Evolutionary conservation across 1,140 invertebrate genomes (phyloP).

Genomic region (Drosophila ambigua): DNA sequence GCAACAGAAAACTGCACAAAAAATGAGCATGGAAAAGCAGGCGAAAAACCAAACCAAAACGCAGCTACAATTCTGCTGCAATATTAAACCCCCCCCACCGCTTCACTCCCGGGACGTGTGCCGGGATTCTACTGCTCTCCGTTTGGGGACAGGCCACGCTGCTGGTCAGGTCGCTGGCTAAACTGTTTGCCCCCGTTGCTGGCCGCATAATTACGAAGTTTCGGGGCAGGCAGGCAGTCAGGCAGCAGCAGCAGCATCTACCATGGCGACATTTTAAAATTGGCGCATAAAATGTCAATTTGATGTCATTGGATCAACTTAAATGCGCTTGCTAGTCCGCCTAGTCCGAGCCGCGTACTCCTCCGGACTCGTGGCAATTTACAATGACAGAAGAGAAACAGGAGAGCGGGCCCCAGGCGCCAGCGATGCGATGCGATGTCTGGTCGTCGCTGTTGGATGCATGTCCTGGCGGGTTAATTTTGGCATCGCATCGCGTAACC

Average conservation of each 20-base stretch:
- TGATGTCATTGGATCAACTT: constrained; percentile 82
- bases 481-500: constrained; percentile 55
- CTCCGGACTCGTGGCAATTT: constrained; percentile 35
- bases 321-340: constrained; percentile 60
- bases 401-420: constrained; percentile 30
- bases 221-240: constrained; percentile 40
- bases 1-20: constrained; percentile 39
- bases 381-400: constrained; percentile 25
- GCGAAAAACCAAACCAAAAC: constrained; percentile 28
- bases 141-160: background rate
- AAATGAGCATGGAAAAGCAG: constrained; percentile 15
- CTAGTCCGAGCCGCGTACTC: constrained; percentile 35
- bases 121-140: background rate
- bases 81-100: constrained; percentile 3
- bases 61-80: constrained; percentile 36
- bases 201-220: constrained; percentile 76
- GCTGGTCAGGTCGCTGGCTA: constrained; percentile 34
- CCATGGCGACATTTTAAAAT: constrained; percentile 72
- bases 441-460: constrained; percentile 1
- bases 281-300: constrained; percentile 82
- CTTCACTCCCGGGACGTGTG: background rate
- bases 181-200: constrained; percentile 70
- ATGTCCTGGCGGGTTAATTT: constrained; percentile 70
- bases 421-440: constrained; percentile 2
- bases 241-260: constrained; percentile 38